Evolutionary conservation across 2,888 invertebrate genomes (phyloP).

Genomic region (Tenodera sinensis): DNA sequence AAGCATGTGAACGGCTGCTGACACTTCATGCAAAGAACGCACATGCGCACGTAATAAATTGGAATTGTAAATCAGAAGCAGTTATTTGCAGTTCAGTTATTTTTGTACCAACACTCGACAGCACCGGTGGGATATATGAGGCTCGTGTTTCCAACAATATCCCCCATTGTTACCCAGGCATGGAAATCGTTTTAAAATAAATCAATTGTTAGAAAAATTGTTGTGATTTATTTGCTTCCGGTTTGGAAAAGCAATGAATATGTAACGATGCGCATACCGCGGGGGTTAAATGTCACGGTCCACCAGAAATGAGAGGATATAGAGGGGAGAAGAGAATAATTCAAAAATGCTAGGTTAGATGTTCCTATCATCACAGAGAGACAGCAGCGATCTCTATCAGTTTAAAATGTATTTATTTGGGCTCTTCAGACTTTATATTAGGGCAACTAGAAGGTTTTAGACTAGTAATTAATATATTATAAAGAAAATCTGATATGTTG

Average conservation of each 20-base stretch:
- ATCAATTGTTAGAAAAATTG: neutral
- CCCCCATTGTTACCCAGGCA: neutral
- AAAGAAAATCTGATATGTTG: no score
- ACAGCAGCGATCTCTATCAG: no score
- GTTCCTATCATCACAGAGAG: no score
- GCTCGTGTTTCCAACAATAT: neutral
- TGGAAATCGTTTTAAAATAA: neutral
- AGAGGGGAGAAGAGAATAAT: neutral
- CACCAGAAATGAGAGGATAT: neutral
- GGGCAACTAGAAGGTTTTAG: no score
- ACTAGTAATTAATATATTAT: no score
- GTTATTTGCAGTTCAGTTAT: neutral
- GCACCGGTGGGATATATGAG: neutral
- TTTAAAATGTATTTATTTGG: no score
- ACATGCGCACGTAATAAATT: neutral
- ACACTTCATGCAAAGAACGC: neutral
- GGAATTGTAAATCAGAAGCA: neutral
- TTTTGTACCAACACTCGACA: neutral
- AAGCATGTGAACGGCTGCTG: no score
- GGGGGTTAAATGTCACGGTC: neutral
- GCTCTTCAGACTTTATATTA: no score
- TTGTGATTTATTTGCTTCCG: neutral
- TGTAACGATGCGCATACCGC: neutral
- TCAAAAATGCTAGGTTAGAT: no score
- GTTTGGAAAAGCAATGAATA: neutral